Conservation (phyloP, 2,888 invertebrate genomes). For the Agelastica alni region DNA sequence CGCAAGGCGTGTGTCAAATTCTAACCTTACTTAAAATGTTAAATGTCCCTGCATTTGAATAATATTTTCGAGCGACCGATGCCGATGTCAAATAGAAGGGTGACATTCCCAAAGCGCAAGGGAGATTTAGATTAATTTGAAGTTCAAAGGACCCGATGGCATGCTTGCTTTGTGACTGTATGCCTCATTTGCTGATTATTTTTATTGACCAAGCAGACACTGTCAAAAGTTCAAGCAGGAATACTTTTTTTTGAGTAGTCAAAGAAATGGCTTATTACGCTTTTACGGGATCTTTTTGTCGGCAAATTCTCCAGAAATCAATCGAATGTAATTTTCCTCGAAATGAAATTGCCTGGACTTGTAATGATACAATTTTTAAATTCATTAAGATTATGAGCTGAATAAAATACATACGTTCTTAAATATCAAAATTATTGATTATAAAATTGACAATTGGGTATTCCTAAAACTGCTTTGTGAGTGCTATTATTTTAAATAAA, state of each 20-base stretch:
- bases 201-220: constrained; percentile 47
- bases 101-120: constrained; percentile 41
- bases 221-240: constrained; percentile 28
- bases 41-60: constrained; percentile 32
- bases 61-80: constrained; percentile 31
- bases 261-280: constrained; percentile 33
- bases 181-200: constrained; percentile 53
- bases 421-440: no score
- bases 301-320: constrained; percentile 15
- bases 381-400: no score
- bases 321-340: no score
- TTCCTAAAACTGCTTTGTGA: background rate
- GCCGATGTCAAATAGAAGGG: constrained; percentile 39
- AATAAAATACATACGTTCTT: no score
- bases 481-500: no score
- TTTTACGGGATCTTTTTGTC: constrained; percentile 26
- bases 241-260: constrained; percentile 31
- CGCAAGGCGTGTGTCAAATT: constrained; percentile 3
- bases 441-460: no score
- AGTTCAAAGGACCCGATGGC: constrained; percentile 52
- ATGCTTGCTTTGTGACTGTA: constrained; percentile 51
- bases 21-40: constrained; percentile 21
- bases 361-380: no score
- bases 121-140: constrained; percentile 50
- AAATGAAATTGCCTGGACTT: no score